Conservation (phyloP, 2,888 invertebrate species). For the Suillia variegata region DNA sequence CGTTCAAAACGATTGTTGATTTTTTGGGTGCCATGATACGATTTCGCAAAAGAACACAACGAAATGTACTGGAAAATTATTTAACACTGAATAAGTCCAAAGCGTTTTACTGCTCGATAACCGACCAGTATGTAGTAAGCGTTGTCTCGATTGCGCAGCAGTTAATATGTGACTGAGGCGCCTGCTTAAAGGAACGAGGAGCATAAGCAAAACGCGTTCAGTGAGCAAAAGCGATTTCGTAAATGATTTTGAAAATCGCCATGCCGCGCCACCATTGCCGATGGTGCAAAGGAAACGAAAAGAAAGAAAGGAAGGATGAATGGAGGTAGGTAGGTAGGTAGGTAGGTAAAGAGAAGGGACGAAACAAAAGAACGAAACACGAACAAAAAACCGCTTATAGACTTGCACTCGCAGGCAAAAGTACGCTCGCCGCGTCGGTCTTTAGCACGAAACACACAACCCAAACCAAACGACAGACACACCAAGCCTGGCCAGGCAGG, state of each 20-base stretch:
- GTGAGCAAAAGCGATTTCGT: background rate
- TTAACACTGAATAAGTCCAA: background rate
- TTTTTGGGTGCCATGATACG: slow-evolving; percentile 57
- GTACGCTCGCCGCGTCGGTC: background rate
- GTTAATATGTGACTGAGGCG: slow-evolving; percentile 19
- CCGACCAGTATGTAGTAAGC: too few relatives aligned
- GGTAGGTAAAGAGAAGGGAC: background rate
- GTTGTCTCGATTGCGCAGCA: slow-evolving; percentile 7
- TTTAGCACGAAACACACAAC: background rate
- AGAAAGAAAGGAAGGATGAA: too few relatives aligned
- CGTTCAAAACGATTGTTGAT: slow-evolving; percentile 58
- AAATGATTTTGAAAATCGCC: background rate
- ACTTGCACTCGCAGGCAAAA: slow-evolving; percentile 2
- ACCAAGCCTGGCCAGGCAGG: background rate
- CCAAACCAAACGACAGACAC: background rate
- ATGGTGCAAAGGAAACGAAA: too few relatives aligned
- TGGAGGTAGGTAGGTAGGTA: too few relatives aligned
- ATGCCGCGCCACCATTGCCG: too few relatives aligned
- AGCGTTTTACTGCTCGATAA: background rate
- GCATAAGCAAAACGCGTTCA: too few relatives aligned
- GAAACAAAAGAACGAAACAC: background rate
- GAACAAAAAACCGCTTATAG: slow-evolving; percentile 8
- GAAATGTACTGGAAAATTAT: too few relatives aligned
- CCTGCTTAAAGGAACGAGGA: background rate
- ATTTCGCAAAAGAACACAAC: too few relatives aligned